Evolutionary conservation across 2,113 vertebrate species (phyloP), one percentile per base, ranked within the genome.

Genomic region (Forbesichthys agassizii): DNA sequence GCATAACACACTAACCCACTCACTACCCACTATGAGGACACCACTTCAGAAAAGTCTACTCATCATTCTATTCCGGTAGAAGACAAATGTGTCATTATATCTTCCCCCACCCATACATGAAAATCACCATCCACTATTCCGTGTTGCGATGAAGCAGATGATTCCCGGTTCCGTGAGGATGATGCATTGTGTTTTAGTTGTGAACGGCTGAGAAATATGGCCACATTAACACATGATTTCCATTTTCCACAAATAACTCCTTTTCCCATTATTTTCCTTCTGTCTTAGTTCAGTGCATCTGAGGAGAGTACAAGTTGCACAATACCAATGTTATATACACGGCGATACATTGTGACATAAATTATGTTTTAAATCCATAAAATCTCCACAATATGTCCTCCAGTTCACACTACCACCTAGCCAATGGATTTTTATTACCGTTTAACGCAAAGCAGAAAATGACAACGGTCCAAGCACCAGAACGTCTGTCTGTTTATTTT

Each of bases 221-320:
- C 81, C 75, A 63, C 81, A 91, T 92, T 86, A 91, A 88, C 85
- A 84, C 74, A 88, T 86, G 75, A 89, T 89, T 90, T 89, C 67
- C 84, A 87, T 86, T 88, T 85, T 57, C 78, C 65, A 74, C 88
- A 84, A 90, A 92, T 89, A 84, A 89, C 88, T 83, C 86, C 75
- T 80, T 76, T 54, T 13, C 16, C 16, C 52, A n/a, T 16, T n/a
- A 14, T 54, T 7, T 54, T 16, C 6, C 52, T 13, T n/a, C 72
- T 84, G 75, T 70, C 71, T 74, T 72, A 83, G 75, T 73, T 81
- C 77, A 72, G 76, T 57, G 59, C 75, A 79, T 79, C 64, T 68
- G 61, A 73, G 46, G 72, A 74, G 48, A 27, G 6, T 33, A 47
- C 16, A 80, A 79, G 71, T 64, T 60, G 67, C 57, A 73, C 81